These are phyloP conservation scores for Drosophila hamatofila DNA, from an alignment of 2,888 invertebrate genomes.

Conservation along the genomic window DNA sequence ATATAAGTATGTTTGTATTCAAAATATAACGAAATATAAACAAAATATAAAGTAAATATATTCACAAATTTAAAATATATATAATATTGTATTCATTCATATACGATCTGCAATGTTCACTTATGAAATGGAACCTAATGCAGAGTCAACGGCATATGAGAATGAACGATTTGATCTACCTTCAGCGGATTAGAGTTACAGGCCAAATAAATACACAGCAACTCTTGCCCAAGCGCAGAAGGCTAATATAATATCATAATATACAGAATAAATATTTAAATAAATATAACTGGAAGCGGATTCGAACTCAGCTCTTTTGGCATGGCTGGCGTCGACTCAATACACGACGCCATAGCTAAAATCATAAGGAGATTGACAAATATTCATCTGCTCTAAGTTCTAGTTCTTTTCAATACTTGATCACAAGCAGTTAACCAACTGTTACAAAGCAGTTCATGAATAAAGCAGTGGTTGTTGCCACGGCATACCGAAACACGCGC, in stretches of 20 bases:
- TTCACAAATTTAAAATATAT: background rate
- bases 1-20: too few relatives aligned
- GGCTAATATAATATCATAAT: constrained; percentile 44
- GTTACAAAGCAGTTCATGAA: constrained; percentile 2
- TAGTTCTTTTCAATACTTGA: background rate
- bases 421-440: constrained; percentile 30
- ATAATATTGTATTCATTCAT: constrained; percentile 67
- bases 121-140: constrained; percentile 63
- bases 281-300: background rate
- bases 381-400: background rate
- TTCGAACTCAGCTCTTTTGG: constrained; percentile 36
- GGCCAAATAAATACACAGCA: constrained; percentile 62
- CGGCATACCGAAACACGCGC: background rate
- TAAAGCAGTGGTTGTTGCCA: constrained; percentile 23
- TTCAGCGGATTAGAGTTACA: constrained; percentile 83
- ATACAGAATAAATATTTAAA: background rate
- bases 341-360: constrained; percentile 29
- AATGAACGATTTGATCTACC: constrained; percentile 84
- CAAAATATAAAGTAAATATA: too few relatives aligned
- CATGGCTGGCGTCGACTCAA: background rate
- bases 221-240: constrained; percentile 83
- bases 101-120: constrained; percentile 71
- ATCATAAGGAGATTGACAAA: fast-evolving
- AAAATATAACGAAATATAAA: background rate
- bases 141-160: constrained; percentile 81